Percentiles rank a stretch among this genome's conserved stretches.
Evolutionary conservation across 2,113 vertebrate species (phyloP).

Genomic region (Aptenodytes forsteri): DNA sequence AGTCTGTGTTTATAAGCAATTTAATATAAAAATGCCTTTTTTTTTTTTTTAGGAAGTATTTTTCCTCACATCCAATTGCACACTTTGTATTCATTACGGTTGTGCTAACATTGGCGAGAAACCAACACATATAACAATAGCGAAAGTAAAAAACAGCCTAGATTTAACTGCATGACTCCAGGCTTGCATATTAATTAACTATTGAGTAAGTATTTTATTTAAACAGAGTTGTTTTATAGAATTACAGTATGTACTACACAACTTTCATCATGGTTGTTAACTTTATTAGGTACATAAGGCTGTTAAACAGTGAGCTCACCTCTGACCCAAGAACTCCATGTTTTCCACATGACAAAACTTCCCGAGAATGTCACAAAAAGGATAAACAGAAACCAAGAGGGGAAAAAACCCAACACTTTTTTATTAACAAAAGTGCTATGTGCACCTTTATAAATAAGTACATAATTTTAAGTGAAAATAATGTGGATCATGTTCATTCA

Average conservation of each 20-base stretch:
- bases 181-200: neutral
- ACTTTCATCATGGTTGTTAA: neutral
- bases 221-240: neutral
- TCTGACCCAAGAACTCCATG: neutral
- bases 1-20: neutral
- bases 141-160: neutral
- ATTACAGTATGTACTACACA: neutral
- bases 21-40: neutral
- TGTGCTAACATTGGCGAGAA: neutral
- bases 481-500: neutral
- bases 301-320: neutral
- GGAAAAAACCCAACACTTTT: neutral
- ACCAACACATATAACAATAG: neutral
- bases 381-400: neutral
- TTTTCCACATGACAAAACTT: neutral
- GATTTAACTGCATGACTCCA: neutral
- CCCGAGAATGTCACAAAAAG: neutral
- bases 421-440: neutral
- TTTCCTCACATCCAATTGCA: neutral
- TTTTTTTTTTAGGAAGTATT: neutral
- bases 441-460: neutral
- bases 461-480: neutral
- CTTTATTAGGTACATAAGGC: neutral
- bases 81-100: neutral
- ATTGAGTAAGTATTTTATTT: neutral